Evolutionary conservation across 2,113 vertebrate genomes (phyloP).

Genomic region (Suricata suricatta): DNA sequence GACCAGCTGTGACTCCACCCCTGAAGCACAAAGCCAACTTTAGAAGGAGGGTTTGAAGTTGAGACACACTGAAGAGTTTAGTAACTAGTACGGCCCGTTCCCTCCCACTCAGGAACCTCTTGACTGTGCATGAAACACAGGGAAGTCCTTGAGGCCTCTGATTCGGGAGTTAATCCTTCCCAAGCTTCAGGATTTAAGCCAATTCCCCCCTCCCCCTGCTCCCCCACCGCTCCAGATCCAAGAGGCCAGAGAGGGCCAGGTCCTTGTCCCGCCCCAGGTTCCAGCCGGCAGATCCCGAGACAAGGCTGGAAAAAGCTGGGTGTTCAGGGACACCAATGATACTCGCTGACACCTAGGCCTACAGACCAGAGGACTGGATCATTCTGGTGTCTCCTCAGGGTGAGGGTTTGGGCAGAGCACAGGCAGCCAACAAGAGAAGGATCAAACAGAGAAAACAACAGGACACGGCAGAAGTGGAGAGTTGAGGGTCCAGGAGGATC

Average conservation of each 20-base stretch:
- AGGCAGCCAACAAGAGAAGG: not conserved
- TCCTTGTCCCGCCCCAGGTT: not conserved
- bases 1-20: not conserved
- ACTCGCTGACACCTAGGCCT: not conserved
- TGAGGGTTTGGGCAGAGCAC: not conserved
- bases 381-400: not conserved
- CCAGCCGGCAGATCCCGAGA: not conserved
- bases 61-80: not conserved
- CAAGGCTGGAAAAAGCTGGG: not conserved
- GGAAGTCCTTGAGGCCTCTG: not conserved
- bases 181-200: not conserved
- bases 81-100: not conserved
- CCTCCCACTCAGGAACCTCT: not conserved
- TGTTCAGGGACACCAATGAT: not conserved
- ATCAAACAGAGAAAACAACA: not conserved
- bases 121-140: not conserved
- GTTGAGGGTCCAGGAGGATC: not conserved
- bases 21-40: not conserved
- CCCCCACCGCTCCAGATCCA: not conserved
- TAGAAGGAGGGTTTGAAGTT: not conserved
- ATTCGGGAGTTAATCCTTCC: not conserved
- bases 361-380: not conserved
- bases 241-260: not conserved
- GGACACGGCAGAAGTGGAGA: not conserved
- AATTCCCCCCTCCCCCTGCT: not conserved